These are phyloP conservation scores for Drosophila planitibia DNA, from an alignment of 2,888 invertebrate genomes.

Conservation along the genomic window DNA sequence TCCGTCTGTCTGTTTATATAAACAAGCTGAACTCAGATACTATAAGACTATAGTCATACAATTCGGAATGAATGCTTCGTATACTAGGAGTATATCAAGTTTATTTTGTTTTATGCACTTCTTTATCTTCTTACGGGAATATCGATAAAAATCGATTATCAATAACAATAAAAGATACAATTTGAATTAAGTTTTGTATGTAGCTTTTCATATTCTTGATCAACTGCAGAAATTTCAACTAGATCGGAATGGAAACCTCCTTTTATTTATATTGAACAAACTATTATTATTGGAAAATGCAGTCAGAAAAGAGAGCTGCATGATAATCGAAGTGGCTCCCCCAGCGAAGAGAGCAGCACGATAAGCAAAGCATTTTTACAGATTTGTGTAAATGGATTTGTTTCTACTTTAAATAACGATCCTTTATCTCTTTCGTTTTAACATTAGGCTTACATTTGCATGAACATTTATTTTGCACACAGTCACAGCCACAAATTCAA, in stretches of 20 bases:
- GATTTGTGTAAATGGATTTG: not conserved
- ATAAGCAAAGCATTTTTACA: not conserved
- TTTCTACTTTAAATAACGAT: not conserved
- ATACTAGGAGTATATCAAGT: accelerated
- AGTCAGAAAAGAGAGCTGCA: not conserved
- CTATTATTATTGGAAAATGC: not conserved
- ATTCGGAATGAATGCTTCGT: not conserved
- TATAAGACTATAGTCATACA: accelerated
- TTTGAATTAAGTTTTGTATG: not conserved
- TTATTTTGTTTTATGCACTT: not conserved
- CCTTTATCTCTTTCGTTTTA: not conserved
- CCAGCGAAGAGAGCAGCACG: not conserved
- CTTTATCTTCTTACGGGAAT: not conserved
- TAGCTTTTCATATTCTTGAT: not conserved
- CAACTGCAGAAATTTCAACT: not conserved
- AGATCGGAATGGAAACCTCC: not conserved
- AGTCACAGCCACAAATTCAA: not conserved
- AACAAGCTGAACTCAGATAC: not conserved
- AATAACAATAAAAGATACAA: not conserved
- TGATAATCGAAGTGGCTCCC: not conserved
- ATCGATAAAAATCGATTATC: not conserved
- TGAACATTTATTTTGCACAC: not conserved
- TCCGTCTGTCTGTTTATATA: not conserved
- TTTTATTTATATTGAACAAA: not conserved
- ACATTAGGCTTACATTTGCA: not conserved